phyloP scores from a whole-genome alignment of 2,888 invertebrate genomes.

The Ectropis crepuscularia region DNA sequence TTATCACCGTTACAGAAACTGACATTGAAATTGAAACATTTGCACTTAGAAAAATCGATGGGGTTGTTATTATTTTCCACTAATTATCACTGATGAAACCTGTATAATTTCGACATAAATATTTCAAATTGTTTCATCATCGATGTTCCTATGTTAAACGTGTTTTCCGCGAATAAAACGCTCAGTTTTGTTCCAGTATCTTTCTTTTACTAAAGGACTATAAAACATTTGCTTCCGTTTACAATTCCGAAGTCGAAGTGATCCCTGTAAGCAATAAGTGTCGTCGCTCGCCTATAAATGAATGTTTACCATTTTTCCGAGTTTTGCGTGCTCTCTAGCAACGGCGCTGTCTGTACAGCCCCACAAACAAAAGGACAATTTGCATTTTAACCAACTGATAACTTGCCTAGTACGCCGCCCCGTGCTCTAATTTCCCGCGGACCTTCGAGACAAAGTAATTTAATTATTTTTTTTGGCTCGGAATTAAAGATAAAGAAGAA shows the following conservation, averaged over 20 bases:
- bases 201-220: background rate
- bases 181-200: background rate
- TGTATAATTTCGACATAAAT: too few species aligned
- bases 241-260: constrained; percentile 33
- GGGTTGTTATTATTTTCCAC: too few species aligned
- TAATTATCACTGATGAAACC: too few species aligned
- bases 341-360: constrained; percentile 60
- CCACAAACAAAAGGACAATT: constrained; percentile 78
- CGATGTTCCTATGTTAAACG: too few species aligned
- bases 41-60: too few species aligned
- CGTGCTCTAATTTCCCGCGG: constrained; percentile 66
- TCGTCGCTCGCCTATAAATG: constrained; percentile 62
- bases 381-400: constrained; percentile 82
- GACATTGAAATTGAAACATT: too few species aligned
- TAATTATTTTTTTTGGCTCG: constrained; percentile 60
- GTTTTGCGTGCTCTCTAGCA: constrained; percentile 48
- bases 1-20: too few species aligned
- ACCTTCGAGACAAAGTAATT: constrained; percentile 64
- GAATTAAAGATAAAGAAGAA: constrained; percentile 61
- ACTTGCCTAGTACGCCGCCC: constrained; percentile 64
- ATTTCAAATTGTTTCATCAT: too few species aligned
- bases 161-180: too few species aligned
- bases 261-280: constrained; percentile 26
- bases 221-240: constrained; percentile 30
- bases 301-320: constrained; percentile 73